phyloP scores from a whole-genome alignment of 1,140 invertebrate genomes.

The Drosophila paulistorum region DNA sequence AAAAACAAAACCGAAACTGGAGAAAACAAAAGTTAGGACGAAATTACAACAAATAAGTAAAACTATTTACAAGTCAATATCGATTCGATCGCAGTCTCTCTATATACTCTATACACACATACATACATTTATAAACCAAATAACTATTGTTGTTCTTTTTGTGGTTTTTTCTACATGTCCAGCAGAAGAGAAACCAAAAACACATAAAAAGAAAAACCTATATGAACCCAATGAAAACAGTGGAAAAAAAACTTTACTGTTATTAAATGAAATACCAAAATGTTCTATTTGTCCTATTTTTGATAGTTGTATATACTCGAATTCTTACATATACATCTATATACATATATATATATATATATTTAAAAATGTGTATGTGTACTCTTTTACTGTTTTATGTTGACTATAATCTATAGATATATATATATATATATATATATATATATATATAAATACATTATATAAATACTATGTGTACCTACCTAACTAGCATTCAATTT shows the following conservation, averaged over 20 bases:
- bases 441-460: background rate
- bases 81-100: conserved; percentile 23
- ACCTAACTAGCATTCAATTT: background rate
- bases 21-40: conserved; percentile 12
- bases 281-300: conserved; percentile 74
- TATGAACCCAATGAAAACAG: background rate
- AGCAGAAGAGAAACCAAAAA: conserved; percentile 23
- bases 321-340: conserved; percentile 5
- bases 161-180: conserved; percentile 11
- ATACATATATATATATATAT: conserved; percentile 38
- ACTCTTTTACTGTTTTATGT: conserved; percentile 45
- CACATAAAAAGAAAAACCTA: too few species aligned
- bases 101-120: background rate
- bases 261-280: conserved; percentile 9
- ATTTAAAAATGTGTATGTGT: conserved; percentile 30
- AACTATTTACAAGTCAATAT: conserved; percentile 69
- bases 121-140: background rate
- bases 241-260: conserved; percentile 20
- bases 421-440: conserved; percentile 42
- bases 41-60: conserved; percentile 24
- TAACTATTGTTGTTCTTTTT: conserved; percentile 38
- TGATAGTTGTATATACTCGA: conserved; percentile 67
- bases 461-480: too few species aligned
- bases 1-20: conserved; percentile 7
- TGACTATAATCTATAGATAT: conserved; percentile 32